A percentile compares a stretch with the other conserved stretches of the same genome.
Conservation (phyloP, 2,888 invertebrate species). For the Ernsta delagoae region DNA sequence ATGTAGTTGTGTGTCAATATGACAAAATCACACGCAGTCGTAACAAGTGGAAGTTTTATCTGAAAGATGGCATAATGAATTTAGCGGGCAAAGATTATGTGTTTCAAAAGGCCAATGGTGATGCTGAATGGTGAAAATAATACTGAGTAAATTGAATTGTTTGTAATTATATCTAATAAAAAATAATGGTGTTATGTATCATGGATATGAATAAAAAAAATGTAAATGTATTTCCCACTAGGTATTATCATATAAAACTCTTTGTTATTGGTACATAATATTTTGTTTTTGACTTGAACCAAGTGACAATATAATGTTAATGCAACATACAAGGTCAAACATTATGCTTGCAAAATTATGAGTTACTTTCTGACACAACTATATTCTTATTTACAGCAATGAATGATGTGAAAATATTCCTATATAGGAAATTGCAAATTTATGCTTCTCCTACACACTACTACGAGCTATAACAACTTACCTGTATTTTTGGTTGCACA, state of each 20-base stretch:
- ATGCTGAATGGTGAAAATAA: conserved; percentile 97
- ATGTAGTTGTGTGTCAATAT: conserved; percentile 99
- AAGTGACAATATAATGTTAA: conserved; percentile 7
- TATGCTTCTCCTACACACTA: too few species aligned
- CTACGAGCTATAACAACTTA: too few species aligned
- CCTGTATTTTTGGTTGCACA: too few species aligned
- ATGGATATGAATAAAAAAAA: conserved; percentile 52
- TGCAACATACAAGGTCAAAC: not conserved
- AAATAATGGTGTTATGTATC: conserved; percentile 62
- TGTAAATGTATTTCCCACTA: conserved; percentile 50
- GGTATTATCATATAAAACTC: conserved; percentile 48
- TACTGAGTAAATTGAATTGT: conserved; percentile 51
- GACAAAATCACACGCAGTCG: conserved; percentile 99
- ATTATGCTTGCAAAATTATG: not conserved
- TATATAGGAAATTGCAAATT: not conserved
- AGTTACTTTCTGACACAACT: not conserved
- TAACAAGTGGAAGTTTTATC: conserved; percentile 99
- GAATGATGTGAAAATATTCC: not conserved
- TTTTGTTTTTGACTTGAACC: conserved; percentile 42
- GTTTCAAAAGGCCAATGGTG: conserved; percentile 99
- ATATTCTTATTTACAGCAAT: not conserved
- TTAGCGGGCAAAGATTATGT: conserved; percentile 98
- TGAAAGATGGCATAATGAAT: conserved; percentile 99
- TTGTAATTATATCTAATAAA: conserved; percentile 55
- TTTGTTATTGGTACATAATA: conserved; percentile 25